These are phyloP conservation scores for Trichonephila inaurata DNA, from an alignment of 1,140 invertebrate genomes.

Conservation along the genomic window DNA sequence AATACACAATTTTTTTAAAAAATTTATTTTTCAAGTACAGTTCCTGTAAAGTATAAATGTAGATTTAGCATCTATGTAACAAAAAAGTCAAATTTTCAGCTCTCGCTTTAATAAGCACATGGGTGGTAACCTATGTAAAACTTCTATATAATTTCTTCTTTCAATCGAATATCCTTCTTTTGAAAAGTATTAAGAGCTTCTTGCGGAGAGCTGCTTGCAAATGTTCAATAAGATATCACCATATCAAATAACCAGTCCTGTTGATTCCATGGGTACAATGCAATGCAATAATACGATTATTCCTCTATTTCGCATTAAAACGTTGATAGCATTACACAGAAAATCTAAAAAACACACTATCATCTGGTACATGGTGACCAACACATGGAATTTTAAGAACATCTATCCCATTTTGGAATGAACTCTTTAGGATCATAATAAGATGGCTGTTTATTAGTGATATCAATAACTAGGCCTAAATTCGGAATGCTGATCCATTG, in stretches of 20 bases:
- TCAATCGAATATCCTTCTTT: constrained; percentile 82
- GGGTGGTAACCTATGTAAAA: not conserved
- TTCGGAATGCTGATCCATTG: constrained; percentile 3
- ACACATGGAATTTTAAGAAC: constrained; percentile 46
- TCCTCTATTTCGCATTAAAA: not conserved
- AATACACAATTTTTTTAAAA: not conserved
- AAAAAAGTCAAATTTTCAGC: not conserved
- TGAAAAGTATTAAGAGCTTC: constrained; percentile 85
- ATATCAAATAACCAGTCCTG: constrained; percentile 93
- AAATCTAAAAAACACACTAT: not conserved
- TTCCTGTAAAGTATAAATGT: not conserved
- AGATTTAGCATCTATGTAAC: not conserved
- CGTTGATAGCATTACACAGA: constrained; percentile 44
- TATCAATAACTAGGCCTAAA: constrained; percentile 58
- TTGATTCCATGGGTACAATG: constrained; percentile 96
- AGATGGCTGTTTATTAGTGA: constrained; percentile 21
- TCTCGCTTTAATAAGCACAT: not conserved
- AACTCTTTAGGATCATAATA: constrained; percentile 63
- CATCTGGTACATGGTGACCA: constrained; percentile 42
- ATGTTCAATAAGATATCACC: constrained; percentile 85
- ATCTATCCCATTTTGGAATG: constrained; percentile 6
- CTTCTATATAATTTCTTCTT: constrained; percentile 77
- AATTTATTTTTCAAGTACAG: too few species aligned
- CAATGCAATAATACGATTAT: constrained; percentile 88
- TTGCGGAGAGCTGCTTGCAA: constrained; percentile 83